Conservation (phyloP, 2,113 vertebrate species). For the Litocranius walleri region DNA sequence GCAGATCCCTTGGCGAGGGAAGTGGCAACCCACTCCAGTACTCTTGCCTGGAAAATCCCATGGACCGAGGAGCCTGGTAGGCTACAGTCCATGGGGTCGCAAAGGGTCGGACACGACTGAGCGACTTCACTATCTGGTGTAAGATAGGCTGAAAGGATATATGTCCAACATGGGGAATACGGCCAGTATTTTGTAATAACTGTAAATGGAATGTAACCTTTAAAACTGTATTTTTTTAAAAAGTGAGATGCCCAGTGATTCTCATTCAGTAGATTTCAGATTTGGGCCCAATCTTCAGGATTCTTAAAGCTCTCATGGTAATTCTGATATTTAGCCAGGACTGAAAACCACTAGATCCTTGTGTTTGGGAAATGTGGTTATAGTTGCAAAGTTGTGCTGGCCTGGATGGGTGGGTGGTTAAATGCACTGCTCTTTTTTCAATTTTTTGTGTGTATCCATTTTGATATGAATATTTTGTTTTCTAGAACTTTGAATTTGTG, state of each 20-base stretch:
- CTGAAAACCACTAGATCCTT: neutral
- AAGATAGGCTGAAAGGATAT: neutral
- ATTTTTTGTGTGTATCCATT: neutral
- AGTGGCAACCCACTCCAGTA: too few species aligned
- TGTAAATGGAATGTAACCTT: neutral
- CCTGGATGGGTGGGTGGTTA: neutral
- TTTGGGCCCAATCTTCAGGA: neutral
- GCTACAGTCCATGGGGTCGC: too few species aligned
- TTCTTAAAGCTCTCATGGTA: neutral
- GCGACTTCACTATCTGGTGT: neutral
- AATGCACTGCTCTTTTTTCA: neutral
- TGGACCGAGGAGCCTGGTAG: too few species aligned
- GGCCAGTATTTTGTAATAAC: neutral
- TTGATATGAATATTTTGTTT: neutral
- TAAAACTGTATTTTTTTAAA: neutral
- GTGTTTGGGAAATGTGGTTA: neutral
- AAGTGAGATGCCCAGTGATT: neutral
- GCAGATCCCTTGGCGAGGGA: too few species aligned
- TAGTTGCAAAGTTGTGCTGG: neutral
- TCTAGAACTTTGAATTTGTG: constrained; percentile 20
- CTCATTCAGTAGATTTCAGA: neutral
- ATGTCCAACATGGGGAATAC: neutral
- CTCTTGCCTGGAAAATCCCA: too few species aligned
- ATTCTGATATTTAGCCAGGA: neutral
- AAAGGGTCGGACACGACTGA: too few species aligned